Percentiles rank a stretch among this genome's conserved stretches.
Conservation (phyloP, 2,888 invertebrate genomes). For the Sarcophaga variegata region DNA sequence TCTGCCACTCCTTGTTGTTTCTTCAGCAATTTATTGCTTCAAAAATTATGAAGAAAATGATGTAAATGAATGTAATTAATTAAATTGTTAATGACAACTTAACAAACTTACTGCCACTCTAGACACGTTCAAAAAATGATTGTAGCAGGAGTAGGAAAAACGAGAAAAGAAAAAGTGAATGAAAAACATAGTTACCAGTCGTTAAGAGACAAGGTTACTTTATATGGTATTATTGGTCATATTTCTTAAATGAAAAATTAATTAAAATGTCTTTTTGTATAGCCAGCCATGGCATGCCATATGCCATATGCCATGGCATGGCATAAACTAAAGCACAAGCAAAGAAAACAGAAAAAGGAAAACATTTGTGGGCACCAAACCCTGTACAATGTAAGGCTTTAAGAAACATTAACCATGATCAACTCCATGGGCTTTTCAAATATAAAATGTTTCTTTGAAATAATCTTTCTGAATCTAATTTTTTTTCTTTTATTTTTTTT, state of each 20-base stretch:
- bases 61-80: conserved; percentile 65
- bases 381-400: too few relatives aligned
- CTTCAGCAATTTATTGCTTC: background rate
- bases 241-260: conserved; percentile 68
- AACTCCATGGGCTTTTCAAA: background rate
- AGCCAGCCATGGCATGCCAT: conserved; percentile 41
- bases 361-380: too few relatives aligned
- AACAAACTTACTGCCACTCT: conserved; percentile 62
- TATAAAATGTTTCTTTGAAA: background rate
- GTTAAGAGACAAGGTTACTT: conserved; percentile 50
- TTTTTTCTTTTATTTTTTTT: too few relatives aligned
- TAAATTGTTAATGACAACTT: conserved; percentile 68
- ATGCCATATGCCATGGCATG: background rate
- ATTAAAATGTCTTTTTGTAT: conserved; percentile 68
- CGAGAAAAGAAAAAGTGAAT: conserved; percentile 7
- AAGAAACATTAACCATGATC: background rate
- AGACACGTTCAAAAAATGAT: conserved; percentile 27
- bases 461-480: background rate
- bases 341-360: background rate
- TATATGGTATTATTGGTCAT: conserved; percentile 63
- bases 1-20: conserved; percentile 17
- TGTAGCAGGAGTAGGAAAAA: background rate
- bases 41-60: conserved; percentile 52
- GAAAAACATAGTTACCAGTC: conserved; percentile 27
- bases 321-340: background rate